phyloP scores from a whole-genome alignment of 1,140 invertebrate genomes.

The Drosophila simulans region DNA sequence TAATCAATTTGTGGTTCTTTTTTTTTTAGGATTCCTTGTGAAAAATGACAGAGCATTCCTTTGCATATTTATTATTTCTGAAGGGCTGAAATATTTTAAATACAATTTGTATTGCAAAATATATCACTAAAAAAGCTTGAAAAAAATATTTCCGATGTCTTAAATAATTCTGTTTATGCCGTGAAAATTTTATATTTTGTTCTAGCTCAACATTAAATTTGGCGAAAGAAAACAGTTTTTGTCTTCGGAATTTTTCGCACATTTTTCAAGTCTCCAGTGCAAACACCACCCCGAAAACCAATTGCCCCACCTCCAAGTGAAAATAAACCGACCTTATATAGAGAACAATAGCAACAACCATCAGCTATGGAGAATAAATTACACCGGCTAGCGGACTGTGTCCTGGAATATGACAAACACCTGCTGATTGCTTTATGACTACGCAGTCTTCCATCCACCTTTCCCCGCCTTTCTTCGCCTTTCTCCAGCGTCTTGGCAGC shows the following conservation, averaged over 20 bases:
- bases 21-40: neutral
- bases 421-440: conserved; percentile 65
- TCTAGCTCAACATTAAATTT: conserved; percentile 9
- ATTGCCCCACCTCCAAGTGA: conserved; percentile 19
- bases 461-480: neutral
- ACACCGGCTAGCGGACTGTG: conserved; percentile 23
- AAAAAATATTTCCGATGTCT: neutral
- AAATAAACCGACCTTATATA: conserved; percentile 4
- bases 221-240: conserved; percentile 14
- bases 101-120: too few species aligned
- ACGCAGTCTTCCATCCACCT: conserved; percentile 4
- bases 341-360: conserved; percentile 14
- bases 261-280: conserved; percentile 18
- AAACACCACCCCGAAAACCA: conserved; percentile 25
- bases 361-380: conserved; percentile 62
- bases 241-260: conserved; percentile 1
- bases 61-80: too few species aligned
- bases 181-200: conserved; percentile 2
- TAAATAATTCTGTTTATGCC: neutral
- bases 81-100: too few species aligned
- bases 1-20: conserved; percentile 2
- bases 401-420: conserved; percentile 63
- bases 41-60: too few species aligned
- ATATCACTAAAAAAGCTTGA: neutral
- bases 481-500: conserved; percentile 39